phyloP scores from a whole-genome alignment of 1,140 invertebrate genomes.

The Bursaphelenchus mucronatus region DNA sequence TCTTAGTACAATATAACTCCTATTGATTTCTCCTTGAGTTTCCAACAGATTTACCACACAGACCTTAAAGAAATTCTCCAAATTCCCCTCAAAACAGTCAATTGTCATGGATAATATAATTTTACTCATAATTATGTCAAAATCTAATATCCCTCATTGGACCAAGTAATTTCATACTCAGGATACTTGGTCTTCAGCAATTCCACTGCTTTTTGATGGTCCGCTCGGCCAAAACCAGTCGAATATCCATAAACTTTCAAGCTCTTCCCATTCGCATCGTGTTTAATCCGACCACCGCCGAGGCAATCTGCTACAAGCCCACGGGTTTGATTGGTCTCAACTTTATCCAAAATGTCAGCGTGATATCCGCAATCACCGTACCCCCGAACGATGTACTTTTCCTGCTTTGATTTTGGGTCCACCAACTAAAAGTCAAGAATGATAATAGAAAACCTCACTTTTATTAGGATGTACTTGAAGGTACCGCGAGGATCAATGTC shows the following conservation, averaged over 20 bases:
- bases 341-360: conserved; percentile 70
- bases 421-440: conserved; percentile 28
- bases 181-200: conserved; percentile 73
- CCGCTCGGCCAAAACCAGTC: conserved; percentile 77
- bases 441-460: conserved; percentile 64
- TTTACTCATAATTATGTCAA: neutral
- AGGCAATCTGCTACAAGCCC: conserved; percentile 70
- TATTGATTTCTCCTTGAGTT: no score
- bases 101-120: no score
- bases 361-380: conserved; percentile 71
- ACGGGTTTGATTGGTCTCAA: conserved; percentile 63
- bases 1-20: no score
- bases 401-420: conserved; percentile 60
- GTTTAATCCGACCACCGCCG: conserved; percentile 78
- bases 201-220: conserved; percentile 72
- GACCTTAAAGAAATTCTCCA: no score
- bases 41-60: no score
- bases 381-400: conserved; percentile 72
- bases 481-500: conserved; percentile 75
- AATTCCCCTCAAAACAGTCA: no score
- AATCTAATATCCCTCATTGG: conserved; percentile 75
- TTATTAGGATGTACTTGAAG: conserved; percentile 81
- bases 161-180: conserved; percentile 72
- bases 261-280: conserved; percentile 70
- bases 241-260: conserved; percentile 83